Base-by-base conservation (phyloP, 2,888 invertebrate species). In the Aleiodes leptofemur region DNA sequence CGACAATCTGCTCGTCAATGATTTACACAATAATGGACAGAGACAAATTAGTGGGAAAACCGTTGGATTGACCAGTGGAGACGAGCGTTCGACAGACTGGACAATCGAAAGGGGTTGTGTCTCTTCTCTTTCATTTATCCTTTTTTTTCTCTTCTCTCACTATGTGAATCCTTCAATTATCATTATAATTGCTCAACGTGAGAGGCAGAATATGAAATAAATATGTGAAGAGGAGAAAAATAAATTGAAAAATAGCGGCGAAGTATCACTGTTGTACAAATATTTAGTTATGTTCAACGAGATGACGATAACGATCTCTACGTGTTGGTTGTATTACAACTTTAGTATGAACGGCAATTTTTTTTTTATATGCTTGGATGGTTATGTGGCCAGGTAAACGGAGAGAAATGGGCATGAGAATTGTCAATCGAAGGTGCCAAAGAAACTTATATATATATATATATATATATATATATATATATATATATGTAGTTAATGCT, bases 21-120 rank as follows among this genome's bases (percentile, higher is more conserved):
- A 89, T 89, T 89, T 89, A 86, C 89, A 89, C 89, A 89, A 89
- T 89, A 89, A 89, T 89, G 85, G 86, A 82, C 80, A 75, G 80
- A 76, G 80, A 79, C 85, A 86, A 86, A 86, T 86, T 86, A 84
- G 82, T 83, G 78, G 70, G 75, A 78, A 81, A 82, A 80, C 85
- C 83, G 86, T 86, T 83, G 81, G 76, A 83, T 83, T 64, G 74
- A 73, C 73, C 76, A 64, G 61, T 34, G 38, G 31, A 69, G 56
- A 61, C 7, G 38, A 51, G 51, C 51, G 59, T 61, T 53, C 51
- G 72, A 59, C 61, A 59, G 59, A 57, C 61, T 73, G 57, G 68
- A 51, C 59, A 59, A 73, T 72, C 53, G 61, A 61, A 73, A 50
- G 70, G 74, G 74, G 70, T 74, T 56, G 31, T 29, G 34, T 73